Evolutionary conservation across 2,888 invertebrate species (phyloP).

Genomic region (Trachelus troglodyta): DNA sequence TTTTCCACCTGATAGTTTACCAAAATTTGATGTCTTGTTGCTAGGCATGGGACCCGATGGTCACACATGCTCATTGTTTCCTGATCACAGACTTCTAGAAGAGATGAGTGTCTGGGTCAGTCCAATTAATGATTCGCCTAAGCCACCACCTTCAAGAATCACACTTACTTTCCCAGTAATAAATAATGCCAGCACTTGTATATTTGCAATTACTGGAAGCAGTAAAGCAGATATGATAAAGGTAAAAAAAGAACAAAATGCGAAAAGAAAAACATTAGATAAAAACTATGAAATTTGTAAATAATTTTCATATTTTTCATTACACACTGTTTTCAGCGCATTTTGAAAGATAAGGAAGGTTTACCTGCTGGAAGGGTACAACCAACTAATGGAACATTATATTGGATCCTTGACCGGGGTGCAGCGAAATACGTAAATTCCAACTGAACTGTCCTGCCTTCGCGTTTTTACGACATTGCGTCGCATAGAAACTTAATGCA

Average conservation of each 20-base stretch:
- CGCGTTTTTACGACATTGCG: not conserved
- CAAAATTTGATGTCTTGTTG: constrained; percentile 87
- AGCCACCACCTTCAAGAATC: constrained; percentile 91
- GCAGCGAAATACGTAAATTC: constrained; percentile 39
- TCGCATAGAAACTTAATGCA: constrained; percentile 24
- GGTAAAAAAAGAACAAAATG: constrained; percentile 67
- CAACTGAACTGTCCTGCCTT: not conserved
- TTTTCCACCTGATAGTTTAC: constrained; percentile 72
- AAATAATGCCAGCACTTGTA: constrained; percentile 84
- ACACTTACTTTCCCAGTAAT: constrained; percentile 93
- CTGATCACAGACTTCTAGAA: constrained; percentile 77
- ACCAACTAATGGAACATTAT: constrained; percentile 76
- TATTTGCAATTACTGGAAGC: constrained; percentile 87
- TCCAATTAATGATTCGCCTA: constrained; percentile 92
- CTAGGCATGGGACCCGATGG: constrained; percentile 99
- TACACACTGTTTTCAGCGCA: constrained; percentile 72
- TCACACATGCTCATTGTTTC: constrained; percentile 97
- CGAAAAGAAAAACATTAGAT: not conserved
- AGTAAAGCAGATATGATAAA: constrained; percentile 91
- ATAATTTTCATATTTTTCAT: constrained; percentile 1
- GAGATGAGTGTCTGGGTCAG: constrained; percentile 80
- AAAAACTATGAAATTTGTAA: not conserved
- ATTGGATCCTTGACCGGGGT: constrained; percentile 67
- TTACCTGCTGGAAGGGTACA: constrained; percentile 83
- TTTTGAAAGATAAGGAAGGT: constrained; percentile 79